Base-by-base conservation (phyloP, 2,888 invertebrate genomes). In the Brachylomia viminalis region DNA sequence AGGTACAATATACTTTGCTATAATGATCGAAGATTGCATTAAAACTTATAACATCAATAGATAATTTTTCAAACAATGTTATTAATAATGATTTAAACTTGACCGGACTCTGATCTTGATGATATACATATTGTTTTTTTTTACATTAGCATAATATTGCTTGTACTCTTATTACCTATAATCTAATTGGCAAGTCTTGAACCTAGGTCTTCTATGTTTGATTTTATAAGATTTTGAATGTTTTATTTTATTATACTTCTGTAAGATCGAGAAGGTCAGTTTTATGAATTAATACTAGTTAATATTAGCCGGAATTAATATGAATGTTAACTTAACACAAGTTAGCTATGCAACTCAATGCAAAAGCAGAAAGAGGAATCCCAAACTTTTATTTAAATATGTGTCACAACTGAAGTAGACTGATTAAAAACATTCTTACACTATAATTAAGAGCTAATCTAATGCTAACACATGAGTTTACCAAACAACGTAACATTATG, bases 361-460 rank as follows among this genome's bases (percentile, higher is more conserved):
- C 15, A 47, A 82, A 82, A 47, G 13, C 15, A 8, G 20, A 54
- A 72, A 1, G 10, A 58, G n/a, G 2, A 49, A 58, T 33, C 5
- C 20, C 15, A 71, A 42, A 71, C 10, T 38, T 52, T 38, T 54
- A 62, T 75, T 56, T 75, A 47, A 74, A 54, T 13, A 42, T 47
- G 47, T 61, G 38, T 47, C 52, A 47, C 0, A 0, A 45, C 15
- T 68, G 52, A 49, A 11, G 2, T 6, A 38, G 73, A 61, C 33
- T 23, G 15, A 64, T 78, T 33, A 62, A 20, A 56, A 62, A 74
- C 10, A 64, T 30, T 52, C 45, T 47, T 20, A 33, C 23, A 38
- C 45, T 54, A 82, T 49, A 79, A 79, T 69, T 83, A 69, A 78
- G 42, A 79, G 58, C 52, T 59, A 47, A 69, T 79, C 13, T 30